Evolutionary conservation across 2,113 vertebrate genomes (phyloP), one percentile per base, ranked within the genome.

Genomic region (Microtus richardsoni): DNA sequence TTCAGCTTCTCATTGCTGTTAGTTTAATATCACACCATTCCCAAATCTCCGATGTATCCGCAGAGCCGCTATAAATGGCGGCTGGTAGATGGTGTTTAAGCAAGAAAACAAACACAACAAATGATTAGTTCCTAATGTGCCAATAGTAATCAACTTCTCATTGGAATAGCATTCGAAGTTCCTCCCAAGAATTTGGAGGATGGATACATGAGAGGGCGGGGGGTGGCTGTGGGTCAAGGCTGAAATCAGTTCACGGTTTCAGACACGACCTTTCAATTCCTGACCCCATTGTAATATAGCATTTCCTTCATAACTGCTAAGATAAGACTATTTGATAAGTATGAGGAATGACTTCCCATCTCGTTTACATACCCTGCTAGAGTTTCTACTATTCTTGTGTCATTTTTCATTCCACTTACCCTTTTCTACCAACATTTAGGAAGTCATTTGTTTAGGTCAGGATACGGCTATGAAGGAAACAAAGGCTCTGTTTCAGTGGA

Each of bases 21-120:
- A 64, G n/a, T 94, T 89, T 95, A 89, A 94, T 88, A 75, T 54
- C 39, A 26, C 54, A 74, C 70, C 33, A 71, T 94, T 82, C 64
- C 54, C 64, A 82, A 73, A 90, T 97, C 77, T 91, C 80, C 13
- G 22, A 2, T 79, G 92, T 79, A 89, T 58, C 41, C 91, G 73
- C 62, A 96, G 85, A 94, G 47, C 39, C 87, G 54, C 1, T 3
- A 24, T 86, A 88, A 94, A 70, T 85, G 39, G 58, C 41, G 64
- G 39, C 62, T 91, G 93, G 14, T 82, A 92, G 85, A 78, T 91
- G 78, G 75, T 79, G n/a, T 93, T 96, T 83, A 95, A 94, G 41
- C 16, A 94, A 93, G 30, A 96, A 88, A 78, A 75, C 60, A 91
- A 86, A 92, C 52, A 89, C 60, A 96, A 83, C 12, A 74, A 89